These are phyloP conservation scores for Carterocephalus palaemon DNA, from an alignment of 2,888 invertebrate genomes.

Conservation along the genomic window DNA sequence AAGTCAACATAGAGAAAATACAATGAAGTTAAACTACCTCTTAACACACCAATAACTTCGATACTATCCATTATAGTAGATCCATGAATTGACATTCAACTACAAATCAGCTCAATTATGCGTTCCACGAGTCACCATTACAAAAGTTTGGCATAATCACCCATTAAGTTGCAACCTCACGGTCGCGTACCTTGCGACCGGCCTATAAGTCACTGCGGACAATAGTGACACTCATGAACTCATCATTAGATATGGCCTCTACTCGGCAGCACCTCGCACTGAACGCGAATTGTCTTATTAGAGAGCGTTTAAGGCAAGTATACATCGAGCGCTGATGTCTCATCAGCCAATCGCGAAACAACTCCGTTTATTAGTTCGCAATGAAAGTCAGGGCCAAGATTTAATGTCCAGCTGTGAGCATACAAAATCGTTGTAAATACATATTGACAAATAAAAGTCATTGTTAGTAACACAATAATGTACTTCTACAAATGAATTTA, in stretches of 20 bases:
- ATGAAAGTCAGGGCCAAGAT: slow-evolving; percentile 10
- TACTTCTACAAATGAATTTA: no score
- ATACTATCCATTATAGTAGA: slow-evolving; percentile 8
- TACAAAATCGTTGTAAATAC: no score
- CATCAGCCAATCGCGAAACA: slow-evolving; percentile 9
- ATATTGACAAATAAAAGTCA: no score
- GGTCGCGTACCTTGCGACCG: slow-evolving; percentile 51
- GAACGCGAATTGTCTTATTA: slow-evolving; percentile 71
- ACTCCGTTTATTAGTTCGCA: slow-evolving; percentile 18
- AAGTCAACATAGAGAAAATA: no score
- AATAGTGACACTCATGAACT: slow-evolving; percentile 43
- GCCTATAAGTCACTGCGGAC: slow-evolving; percentile 53
- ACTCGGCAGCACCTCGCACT: slow-evolving; percentile 44
- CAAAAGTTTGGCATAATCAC: slow-evolving; percentile 54
- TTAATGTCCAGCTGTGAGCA: neutral
- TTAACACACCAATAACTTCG: no score
- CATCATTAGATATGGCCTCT: slow-evolving; percentile 68
- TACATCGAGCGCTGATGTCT: slow-evolving; percentile 11
- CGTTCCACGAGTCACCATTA: slow-evolving; percentile 34
- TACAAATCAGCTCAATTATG: slow-evolving; percentile 46
- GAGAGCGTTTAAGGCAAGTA: slow-evolving; percentile 33
- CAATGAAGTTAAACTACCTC: no score
- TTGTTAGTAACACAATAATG: no score
- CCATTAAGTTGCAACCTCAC: slow-evolving; percentile 54
- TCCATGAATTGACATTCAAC: slow-evolving; percentile 43